Evolutionary conservation across 1,140 invertebrate species (phyloP).

Genomic region (Macrobrachium nipponense): DNA sequence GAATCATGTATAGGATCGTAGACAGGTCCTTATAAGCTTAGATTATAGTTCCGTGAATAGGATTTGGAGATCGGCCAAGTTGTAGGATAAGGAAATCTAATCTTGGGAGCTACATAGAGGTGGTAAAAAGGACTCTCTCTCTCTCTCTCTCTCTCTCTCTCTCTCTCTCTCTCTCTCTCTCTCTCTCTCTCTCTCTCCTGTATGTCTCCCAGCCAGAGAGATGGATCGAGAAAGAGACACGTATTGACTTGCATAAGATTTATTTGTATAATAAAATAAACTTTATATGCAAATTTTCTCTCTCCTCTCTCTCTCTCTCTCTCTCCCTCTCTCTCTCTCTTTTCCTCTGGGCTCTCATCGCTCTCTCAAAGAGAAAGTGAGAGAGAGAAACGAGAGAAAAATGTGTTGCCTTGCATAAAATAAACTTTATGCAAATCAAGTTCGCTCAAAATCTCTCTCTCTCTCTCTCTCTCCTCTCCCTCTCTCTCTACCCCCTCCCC

Average conservation of each 20-base stretch:
- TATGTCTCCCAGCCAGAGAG: not conserved
- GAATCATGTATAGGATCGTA: no score
- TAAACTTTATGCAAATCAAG: no score
- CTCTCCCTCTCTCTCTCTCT: not conserved
- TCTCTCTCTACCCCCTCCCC: no score
- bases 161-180: constrained; percentile 26
- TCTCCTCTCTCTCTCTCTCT: not conserved
- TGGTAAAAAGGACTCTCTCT: not conserved
- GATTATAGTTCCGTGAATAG: no score
- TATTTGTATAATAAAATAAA: no score
- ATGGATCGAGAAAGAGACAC: not conserved
- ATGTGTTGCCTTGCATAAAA: no score
- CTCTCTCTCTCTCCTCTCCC: not conserved
- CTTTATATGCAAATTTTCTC: not conserved
- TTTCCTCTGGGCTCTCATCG: not conserved
- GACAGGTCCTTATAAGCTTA: no score
- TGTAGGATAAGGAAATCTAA: not conserved
- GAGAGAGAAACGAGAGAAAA: no score
- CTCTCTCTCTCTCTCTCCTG: not conserved
- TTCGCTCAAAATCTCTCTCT: no score
- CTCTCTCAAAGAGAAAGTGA: no score
- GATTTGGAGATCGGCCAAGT: no score
- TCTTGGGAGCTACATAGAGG: not conserved
- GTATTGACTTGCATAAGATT: not conserved
- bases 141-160: constrained; percentile 20